phyloP scores from a whole-genome alignment of 2,888 invertebrate species.

The Clistopyga incitator region DNA sequence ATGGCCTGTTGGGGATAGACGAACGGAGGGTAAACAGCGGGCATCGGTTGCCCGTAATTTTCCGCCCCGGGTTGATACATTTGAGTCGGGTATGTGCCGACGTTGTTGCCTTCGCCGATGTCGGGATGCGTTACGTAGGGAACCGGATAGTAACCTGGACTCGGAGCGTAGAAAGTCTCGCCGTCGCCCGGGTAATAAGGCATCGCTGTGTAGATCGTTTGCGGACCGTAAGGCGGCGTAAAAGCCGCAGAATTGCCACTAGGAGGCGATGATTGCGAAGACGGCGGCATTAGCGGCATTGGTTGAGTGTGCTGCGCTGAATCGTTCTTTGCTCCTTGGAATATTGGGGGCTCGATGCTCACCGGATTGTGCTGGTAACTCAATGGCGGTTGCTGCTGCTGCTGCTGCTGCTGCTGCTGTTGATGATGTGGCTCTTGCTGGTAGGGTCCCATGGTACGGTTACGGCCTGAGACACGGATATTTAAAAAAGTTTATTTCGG shows the following conservation, averaged over 20 bases:
- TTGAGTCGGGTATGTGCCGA: slow-evolving; percentile 67
- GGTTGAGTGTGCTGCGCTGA: slow-evolving; percentile 55
- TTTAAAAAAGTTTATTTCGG: not conserved
- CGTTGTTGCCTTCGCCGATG: slow-evolving; percentile 67
- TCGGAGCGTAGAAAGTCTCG: slow-evolving; percentile 73
- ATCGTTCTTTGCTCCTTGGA: slow-evolving; percentile 44
- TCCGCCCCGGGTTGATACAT: slow-evolving; percentile 53
- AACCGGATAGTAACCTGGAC: slow-evolving; percentile 71
- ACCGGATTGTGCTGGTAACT: slow-evolving; percentile 42
- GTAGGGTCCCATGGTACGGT: slow-evolving; percentile 56
- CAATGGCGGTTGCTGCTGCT: slow-evolving; percentile 35
- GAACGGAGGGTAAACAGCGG: slow-evolving; percentile 73
- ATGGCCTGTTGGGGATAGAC: slow-evolving; percentile 73
- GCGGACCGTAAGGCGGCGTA: slow-evolving; percentile 72
- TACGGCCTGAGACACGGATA: slow-evolving; percentile 66
- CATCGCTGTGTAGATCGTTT: slow-evolving; percentile 71
- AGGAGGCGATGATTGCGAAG: slow-evolving; percentile 52
- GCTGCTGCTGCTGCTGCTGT: slow-evolving; percentile 46
- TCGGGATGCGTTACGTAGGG: slow-evolving; percentile 75
- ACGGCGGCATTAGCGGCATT: slow-evolving; percentile 48
- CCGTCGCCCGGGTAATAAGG: slow-evolving; percentile 72
- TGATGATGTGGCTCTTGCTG: slow-evolving; percentile 37
- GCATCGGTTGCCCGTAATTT: slow-evolving; percentile 67
- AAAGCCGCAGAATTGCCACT: slow-evolving; percentile 63
- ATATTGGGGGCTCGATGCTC: slow-evolving; percentile 38